These are phyloP conservation scores for Stenurella melanura DNA, from an alignment of 2,888 invertebrate species.

Conservation along the genomic window DNA sequence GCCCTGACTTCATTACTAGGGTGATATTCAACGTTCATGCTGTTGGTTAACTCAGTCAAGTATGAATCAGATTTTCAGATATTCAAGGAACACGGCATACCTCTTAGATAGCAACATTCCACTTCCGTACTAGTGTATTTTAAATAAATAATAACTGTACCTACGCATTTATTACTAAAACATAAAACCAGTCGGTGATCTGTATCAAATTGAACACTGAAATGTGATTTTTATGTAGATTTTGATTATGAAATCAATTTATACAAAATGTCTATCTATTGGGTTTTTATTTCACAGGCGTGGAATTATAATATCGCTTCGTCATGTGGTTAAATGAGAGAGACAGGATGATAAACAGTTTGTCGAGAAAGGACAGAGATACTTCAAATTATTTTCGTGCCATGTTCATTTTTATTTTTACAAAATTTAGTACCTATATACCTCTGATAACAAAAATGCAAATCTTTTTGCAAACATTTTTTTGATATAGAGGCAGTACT, in stretches of 20 bases:
- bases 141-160: not conserved
- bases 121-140: conserved; percentile 2
- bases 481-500: too few relatives aligned
- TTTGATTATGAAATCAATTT: not conserved
- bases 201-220: conserved; percentile 12
- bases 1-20: not conserved
- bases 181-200: conserved; percentile 3
- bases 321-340: not conserved
- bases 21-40: not conserved
- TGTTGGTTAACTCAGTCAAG: not conserved
- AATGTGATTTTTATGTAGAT: not conserved
- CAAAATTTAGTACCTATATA: too few relatives aligned
- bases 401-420: too few relatives aligned
- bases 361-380: too few relatives aligned
- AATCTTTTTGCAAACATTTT: too few relatives aligned
- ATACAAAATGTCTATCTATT: not conserved
- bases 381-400: too few relatives aligned
- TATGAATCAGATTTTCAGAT: conserved; percentile 24
- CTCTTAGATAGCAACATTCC: not conserved
- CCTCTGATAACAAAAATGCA: too few relatives aligned
- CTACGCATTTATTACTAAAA: not conserved
- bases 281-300: not conserved
- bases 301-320: not conserved
- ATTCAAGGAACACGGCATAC: conserved; percentile 18
- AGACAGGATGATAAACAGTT: too few relatives aligned